Evolutionary conservation across 2,113 vertebrate genomes (phyloP).

Genomic region (Lasiurus borealis): DNA sequence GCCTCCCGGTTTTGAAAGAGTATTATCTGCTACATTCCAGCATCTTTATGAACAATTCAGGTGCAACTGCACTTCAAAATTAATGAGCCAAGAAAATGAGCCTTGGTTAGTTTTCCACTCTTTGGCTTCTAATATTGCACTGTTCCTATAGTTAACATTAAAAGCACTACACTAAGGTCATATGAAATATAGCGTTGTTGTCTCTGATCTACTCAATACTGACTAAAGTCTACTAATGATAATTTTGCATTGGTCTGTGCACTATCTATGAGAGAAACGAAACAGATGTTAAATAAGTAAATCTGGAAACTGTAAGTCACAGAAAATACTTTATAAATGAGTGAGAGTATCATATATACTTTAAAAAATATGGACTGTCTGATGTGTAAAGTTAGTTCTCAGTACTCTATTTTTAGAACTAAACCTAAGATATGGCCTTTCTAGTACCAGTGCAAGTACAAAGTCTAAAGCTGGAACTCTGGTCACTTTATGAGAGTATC

Average conservation of each 20-base stretch:
- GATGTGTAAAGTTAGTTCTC: background rate
- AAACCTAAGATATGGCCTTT: background rate
- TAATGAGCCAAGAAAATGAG: conserved; percentile 83
- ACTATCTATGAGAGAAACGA: conserved; percentile 22
- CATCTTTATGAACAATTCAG: conserved; percentile 77
- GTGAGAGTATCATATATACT: background rate
- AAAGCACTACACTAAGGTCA: conserved; percentile 76
- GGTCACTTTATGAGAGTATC: conserved; percentile 4
- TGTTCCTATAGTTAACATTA: conserved; percentile 70
- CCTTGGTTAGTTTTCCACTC: conserved; percentile 79
- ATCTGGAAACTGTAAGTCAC: background rate
- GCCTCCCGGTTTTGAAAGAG: conserved; percentile 69
- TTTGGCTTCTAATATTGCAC: conserved; percentile 55
- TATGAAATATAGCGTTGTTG: conserved; percentile 55
- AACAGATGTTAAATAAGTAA: background rate
- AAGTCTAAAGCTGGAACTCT: background rate
- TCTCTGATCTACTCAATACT: conserved; percentile 50
- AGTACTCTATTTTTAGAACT: conserved; percentile 1
- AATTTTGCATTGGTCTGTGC: background rate
- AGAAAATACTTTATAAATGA: background rate
- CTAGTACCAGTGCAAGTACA: background rate
- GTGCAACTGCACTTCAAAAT: conserved; percentile 79
- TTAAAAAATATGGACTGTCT: background rate
- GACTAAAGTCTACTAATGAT: conserved; percentile 46
- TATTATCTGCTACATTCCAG: conserved; percentile 44